phyloP scores from a whole-genome alignment of 2,797 vertebrate genomes.

The Sebastes taczanowskii region DNA sequence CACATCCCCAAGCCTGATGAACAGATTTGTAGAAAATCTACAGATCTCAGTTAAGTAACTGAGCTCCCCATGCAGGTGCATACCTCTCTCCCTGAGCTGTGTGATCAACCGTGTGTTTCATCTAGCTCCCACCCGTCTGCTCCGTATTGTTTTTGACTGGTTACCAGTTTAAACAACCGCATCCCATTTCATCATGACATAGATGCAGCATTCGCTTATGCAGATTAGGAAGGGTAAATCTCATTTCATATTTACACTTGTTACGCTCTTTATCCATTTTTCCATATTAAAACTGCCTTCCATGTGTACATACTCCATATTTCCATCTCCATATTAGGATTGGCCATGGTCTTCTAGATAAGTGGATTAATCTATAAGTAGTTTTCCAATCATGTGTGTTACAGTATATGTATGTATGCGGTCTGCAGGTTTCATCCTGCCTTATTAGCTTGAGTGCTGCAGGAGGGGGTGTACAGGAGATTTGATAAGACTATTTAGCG shows the following conservation, averaged over 20 bases:
- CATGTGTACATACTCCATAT: neutral
- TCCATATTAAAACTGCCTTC: neutral
- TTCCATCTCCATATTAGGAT: conserved; percentile 1
- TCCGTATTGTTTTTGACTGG: conserved; percentile 35
- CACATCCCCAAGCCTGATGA: neutral
- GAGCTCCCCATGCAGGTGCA: neutral
- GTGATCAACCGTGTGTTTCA: conserved; percentile 2
- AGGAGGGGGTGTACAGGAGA: neutral
- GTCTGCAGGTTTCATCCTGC: conserved; percentile 1
- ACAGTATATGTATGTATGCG: neutral
- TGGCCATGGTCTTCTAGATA: conserved; percentile 44
- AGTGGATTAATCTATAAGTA: conserved; percentile 58
- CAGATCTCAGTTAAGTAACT: neutral
- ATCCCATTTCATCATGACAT: neutral
- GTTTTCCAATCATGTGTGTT: conserved; percentile 9
- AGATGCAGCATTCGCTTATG: neutral
- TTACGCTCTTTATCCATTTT: neutral
- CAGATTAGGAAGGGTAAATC: neutral
- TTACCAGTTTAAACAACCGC: conserved; percentile 20
- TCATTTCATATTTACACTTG: conserved; percentile 2
- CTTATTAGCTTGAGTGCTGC: conserved; percentile 4
- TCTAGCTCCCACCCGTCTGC: neutral
- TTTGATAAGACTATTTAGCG: neutral
- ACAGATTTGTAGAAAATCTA: conserved; percentile 17
- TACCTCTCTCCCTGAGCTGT: neutral